phyloP scores from a whole-genome alignment of 2,113 vertebrate species.

The Erythrocebus patas region DNA sequence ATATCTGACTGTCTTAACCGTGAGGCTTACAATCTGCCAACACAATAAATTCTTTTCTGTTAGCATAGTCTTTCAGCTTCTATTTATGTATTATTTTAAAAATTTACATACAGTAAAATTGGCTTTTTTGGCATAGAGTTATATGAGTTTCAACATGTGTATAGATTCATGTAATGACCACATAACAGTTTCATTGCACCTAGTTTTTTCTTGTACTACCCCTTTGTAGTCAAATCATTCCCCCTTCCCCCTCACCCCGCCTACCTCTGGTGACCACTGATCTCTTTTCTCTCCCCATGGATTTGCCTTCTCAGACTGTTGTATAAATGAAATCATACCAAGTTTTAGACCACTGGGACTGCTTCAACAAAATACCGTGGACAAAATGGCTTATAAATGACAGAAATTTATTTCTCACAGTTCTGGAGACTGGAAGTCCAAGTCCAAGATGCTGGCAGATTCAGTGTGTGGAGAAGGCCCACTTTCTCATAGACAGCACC shows the following conservation, averaged over 20 bases:
- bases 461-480: neutral
- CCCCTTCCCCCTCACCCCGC: neutral
- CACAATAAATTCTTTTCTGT: neutral
- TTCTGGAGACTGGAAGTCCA: neutral
- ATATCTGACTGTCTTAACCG: neutral
- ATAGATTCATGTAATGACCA: neutral
- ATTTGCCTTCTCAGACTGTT: neutral
- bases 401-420: neutral
- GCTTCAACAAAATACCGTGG: neutral
- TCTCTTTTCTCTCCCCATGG: neutral
- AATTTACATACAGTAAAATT: neutral
- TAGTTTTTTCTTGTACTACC: neutral
- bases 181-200: neutral
- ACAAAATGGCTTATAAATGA: neutral
- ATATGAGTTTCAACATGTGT: neutral
- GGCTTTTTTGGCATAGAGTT: neutral
- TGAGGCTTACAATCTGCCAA: constrained; percentile 29
- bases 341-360: neutral
- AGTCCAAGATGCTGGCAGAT: neutral
- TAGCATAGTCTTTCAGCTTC: neutral
- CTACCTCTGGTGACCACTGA: neutral
- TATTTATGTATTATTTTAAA: neutral
- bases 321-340: neutral
- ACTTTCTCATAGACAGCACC: neutral
- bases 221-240: neutral